Conservation (phyloP, 1,140 invertebrate species). For the Druon quercuslanigerum region DNA sequence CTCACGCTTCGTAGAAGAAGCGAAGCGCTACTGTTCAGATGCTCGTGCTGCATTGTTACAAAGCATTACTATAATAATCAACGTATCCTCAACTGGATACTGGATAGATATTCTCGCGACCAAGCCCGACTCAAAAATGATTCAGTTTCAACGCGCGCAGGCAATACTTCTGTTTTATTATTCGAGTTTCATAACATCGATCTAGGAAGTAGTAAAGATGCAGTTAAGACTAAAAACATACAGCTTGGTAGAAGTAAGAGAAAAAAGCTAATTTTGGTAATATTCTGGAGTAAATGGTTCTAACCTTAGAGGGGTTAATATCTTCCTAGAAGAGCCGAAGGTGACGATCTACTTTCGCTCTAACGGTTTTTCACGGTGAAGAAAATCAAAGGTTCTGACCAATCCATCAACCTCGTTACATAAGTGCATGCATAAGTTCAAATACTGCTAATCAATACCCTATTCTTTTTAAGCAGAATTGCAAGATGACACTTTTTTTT, state of each 20-base stretch:
- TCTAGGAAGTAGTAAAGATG: constrained; percentile 29
- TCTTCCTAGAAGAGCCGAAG: constrained; percentile 20
- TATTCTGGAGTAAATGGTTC: neutral
- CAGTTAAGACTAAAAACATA: constrained; percentile 8
- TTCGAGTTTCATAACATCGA: constrained; percentile 27
- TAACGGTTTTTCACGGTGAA: neutral
- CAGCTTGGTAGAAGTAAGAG: neutral
- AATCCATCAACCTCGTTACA: constrained; percentile 3
- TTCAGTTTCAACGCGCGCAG: constrained; percentile 21
- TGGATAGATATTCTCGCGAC: constrained; percentile 15
- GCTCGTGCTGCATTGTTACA: constrained; percentile 21
- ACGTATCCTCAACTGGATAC: constrained; percentile 24
- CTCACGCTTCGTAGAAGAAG: constrained; percentile 15
- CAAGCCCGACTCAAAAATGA: constrained; percentile 22
- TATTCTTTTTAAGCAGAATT: no score
- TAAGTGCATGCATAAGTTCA: neutral
- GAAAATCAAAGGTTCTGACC: neutral
- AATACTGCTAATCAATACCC: no score
- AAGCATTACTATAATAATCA: constrained; percentile 30
- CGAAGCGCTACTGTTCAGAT: constrained; percentile 15
- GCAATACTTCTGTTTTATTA: constrained; percentile 16
- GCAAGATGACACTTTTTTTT: no score
- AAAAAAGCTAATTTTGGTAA: constrained; percentile 15
- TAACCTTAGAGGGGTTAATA: constrained; percentile 26
- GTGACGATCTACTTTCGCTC: constrained; percentile 10